A percentile compares a stretch with the other conserved stretches of the same genome.
phyloP scores from a whole-genome alignment of 1,140 invertebrate species.

The Chironomus tepperi region DNA sequence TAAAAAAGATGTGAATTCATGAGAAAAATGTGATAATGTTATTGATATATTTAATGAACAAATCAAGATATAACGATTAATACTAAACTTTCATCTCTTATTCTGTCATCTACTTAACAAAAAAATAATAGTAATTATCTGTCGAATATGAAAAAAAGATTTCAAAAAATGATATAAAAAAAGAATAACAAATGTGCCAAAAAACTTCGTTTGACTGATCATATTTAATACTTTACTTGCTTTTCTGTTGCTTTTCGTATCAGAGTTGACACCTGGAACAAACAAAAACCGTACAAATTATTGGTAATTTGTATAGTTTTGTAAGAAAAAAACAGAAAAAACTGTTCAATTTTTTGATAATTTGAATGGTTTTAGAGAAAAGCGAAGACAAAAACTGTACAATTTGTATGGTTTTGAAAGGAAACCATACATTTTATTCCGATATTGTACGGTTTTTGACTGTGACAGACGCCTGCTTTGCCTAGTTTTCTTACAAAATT shows the following conservation, averaged over 20 bases:
- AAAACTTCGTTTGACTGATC: background rate
- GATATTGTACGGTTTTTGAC: no score
- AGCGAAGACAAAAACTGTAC: no score
- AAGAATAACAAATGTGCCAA: background rate
- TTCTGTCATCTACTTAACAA: background rate
- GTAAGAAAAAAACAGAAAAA: no score
- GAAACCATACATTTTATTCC: no score
- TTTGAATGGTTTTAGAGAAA: no score
- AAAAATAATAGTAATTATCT: background rate
- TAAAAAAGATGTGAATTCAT: background rate
- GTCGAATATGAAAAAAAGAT: background rate
- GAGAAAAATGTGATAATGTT: background rate
- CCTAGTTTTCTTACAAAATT: no score
- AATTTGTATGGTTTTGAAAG: no score
- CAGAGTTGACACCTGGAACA: background rate
- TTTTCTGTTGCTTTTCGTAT: background rate
- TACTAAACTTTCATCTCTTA: background rate
- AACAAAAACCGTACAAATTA: no score
- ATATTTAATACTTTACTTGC: background rate
- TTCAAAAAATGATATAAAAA: background rate
- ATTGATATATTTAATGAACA: slow-evolving; percentile 14
- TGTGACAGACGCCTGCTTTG: no score
- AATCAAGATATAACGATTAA: background rate
- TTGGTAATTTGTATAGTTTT: no score
- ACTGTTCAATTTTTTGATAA: no score